Evolutionary conservation across 2,888 invertebrate species (phyloP), one percentile per base, ranked within the genome.

Genomic region (Hofmannophila pseudospretella): DNA sequence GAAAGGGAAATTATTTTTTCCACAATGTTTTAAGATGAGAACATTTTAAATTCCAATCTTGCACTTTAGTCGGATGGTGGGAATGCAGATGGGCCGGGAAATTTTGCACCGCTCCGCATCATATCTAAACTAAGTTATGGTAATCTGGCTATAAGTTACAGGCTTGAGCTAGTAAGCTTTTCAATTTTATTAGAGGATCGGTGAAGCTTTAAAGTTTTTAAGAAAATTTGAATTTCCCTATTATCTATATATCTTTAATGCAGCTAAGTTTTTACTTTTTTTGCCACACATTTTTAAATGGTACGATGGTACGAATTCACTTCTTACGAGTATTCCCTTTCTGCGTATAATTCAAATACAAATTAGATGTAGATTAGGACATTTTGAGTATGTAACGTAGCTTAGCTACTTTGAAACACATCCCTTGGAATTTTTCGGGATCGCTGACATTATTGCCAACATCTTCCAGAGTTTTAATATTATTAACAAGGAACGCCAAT

Each of bases 121-220:
- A 56, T 65, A 65, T 65, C 74, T 65, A 71, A 75, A 73, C 66
- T 67, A 67, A 75, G 65, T 76, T 79, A 77, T 79, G 71, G 60
- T 75, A 75, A 77, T 75, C 71, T 55, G 49, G 60, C 75, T 72
- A 71, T 75, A 75, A 78, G 68, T 79, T 75, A 73, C 72, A 70
- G 65, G 60, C 59, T 63, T 46, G 44, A 54, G 47, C 51, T 54
- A 45, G 66, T 68, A 65, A 77, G 67, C 66, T 65, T 68, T 67
- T 69, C 66, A 72, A 72, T 76, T 75, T 77, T 75, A 73, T 71
- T 72, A 58, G 60, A 48, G 57, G 55, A 58, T 50, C 43, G 48
- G 46, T 54, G 49, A 45, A 41, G 49, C 51, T 55, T 54, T 51
- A 56, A 55, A n/a, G 23, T 57, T 60, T 48, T 43, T 45, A 40